Percentiles rank a stretch among this genome's conserved stretches.
Conservation (phyloP, 1,140 invertebrate species). For the Polypedilum vanderplanki region DNA sequence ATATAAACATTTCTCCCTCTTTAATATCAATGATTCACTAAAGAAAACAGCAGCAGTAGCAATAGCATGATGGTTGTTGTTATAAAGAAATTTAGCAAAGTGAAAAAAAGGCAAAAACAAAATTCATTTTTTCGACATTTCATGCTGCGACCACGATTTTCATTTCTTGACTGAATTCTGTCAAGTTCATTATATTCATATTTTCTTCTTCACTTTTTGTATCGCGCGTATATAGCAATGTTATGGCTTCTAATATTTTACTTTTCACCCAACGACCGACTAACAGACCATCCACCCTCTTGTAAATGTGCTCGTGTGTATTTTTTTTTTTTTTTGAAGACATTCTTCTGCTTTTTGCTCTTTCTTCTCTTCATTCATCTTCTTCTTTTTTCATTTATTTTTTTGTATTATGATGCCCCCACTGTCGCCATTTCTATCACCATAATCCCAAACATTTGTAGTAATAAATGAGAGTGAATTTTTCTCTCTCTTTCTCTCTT, state of each 20-base stretch:
- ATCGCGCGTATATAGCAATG: not conserved
- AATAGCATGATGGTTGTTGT: too few species aligned
- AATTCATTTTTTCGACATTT: not conserved
- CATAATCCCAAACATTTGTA: not conserved
- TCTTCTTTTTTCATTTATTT: not conserved
- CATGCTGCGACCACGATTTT: constrained; percentile 16
- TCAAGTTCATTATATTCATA: not conserved
- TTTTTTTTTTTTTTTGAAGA: not conserved
- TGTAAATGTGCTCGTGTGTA: not conserved
- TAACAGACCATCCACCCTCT: too few species aligned
- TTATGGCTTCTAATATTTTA: not conserved
- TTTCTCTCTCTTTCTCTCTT: not conserved
- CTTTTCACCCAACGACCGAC: not conserved
- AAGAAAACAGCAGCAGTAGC: too few species aligned
- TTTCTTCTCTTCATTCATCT: too few species aligned
- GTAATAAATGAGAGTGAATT: not conserved
- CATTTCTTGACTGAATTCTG: not conserved
- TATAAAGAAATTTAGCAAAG: not conserved
- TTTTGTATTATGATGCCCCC: not conserved
- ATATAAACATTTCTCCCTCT: too few species aligned
- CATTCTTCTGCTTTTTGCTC: too few species aligned
- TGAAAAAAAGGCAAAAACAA: too few species aligned
- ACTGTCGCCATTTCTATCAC: not conserved
- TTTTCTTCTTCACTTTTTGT: not conserved
- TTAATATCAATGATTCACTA: too few species aligned